Evolutionary conservation across 30 jellyfish, hydroid and myxozoan species (phyloP), one percentile per base, ranked within the genome.

Genomic region (Kudoa iwatai): DNA sequence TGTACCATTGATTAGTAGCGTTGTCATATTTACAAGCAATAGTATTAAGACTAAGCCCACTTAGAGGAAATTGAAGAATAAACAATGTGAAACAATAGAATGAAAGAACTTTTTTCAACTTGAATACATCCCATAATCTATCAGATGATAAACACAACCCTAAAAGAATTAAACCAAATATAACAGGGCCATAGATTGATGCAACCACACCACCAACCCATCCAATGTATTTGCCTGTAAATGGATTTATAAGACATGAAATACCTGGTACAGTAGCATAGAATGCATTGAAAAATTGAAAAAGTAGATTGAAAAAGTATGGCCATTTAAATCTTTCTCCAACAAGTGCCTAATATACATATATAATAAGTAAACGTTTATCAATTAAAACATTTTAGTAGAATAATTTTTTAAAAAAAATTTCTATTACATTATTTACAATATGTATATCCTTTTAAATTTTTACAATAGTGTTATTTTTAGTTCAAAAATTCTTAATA

Each of bases 221-320:
- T 52, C 94, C 94, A 0, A 77, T 58, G 35, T 52, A 55, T 54
- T 55, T 53, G 4, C 85, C 94, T 10, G 84, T 53, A 48, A 40
- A 52, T 23, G 61, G n/a, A 54, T 77, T 77, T 0, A 87, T 87
- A 13, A 77, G 48, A 44, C 94, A 77, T n/a, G 88, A 84, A 4
- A 77, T 52, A 34, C 94, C 88, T 9, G 94, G 94, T 4, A 77
- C 87, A 13, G 94, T 87, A 41, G 88, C 88, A 34, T 77, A 77
- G 87, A 77, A 60, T 4, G 61, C 53, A 45, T 77, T 87, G 21
- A 77, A 58, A 19, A 77, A 55, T 13, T 53, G 67, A 17, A 77
- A 55, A 13, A 77, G 47, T 45, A 60, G 53, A 11, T 79, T 36
- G 43, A 77, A 54, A 53, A 61, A 77, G 0, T 52, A 32, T 17